Evolutionary conservation across 2,797 vertebrate genomes (phyloP), one percentile per base, ranked within the genome.

Genomic region (Rhabdophis nuchalis): DNA sequence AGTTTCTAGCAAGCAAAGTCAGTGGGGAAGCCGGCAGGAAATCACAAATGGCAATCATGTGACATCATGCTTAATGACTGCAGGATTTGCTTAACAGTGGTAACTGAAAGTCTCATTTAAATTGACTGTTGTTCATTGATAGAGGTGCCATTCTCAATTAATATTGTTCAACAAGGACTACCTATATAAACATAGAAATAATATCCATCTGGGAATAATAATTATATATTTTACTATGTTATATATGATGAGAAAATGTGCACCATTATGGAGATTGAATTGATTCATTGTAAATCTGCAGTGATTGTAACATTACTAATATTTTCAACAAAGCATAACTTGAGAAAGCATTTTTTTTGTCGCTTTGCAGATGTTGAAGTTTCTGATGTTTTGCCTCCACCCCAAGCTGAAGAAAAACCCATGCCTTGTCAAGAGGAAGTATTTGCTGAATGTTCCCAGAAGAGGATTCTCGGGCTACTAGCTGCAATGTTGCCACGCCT

Each of bases 381-480:
- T 86, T 53, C 36, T 0, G 95, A 96, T 10, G 94, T 93, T 2
- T 93, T 95, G 11, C 91, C 95, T 91, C 98, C 97, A 92, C 97
- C 97, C 88, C 95, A 96, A 7, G 60, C 94, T 29, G 95, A 96
- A 13, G 98, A 98, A 93, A 98, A 98, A 93, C 94, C 97, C 60
- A 98, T 97, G 53, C 98, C 98, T 20, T 98, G 98, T 82, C 98
- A 98, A 94, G 99, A 99, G 16, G 98, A 99, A 86, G 98, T 99
- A 88, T 99, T 99, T 95, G 99, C 99, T 1, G 99, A 99, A 93
- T 99, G 99, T 96, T 99, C 99, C 93, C 98, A 99, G 96, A 99
- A 99, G 97, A 98, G 99, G 96, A 99, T 99, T 96, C 97, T 99
- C 92, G 99, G 99, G 25, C 97, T 99, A 50, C 95, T 99, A 92